A percentile compares a stretch with the other conserved stretches of the same genome.
Evolutionary conservation across 1,140 invertebrate species (phyloP).

Genomic region (Dryas iulia): DNA sequence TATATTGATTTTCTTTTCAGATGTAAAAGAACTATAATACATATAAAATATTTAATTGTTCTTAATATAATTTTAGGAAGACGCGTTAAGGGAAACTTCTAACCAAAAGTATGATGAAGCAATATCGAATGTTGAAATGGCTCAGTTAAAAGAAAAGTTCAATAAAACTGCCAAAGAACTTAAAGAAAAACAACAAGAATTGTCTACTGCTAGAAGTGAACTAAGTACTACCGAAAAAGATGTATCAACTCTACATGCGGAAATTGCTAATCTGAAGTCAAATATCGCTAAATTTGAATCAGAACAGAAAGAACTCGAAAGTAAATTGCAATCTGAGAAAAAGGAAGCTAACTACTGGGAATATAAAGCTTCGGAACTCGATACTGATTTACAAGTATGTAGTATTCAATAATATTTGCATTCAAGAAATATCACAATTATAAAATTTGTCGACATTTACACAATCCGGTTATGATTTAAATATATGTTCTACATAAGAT

Average conservation of each 20-base stretch:
- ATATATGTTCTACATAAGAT: too few relatives aligned
- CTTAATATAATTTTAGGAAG: slow-evolving; percentile 62
- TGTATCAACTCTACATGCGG: slow-evolving; percentile 75
- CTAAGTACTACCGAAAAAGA: slow-evolving; percentile 68
- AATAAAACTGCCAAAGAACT: slow-evolving; percentile 67
- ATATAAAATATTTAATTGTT: neutral
- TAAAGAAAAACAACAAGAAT: slow-evolving; percentile 67
- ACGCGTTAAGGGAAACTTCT: slow-evolving; percentile 75
- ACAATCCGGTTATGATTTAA: too few relatives aligned
- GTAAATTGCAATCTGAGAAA: slow-evolving; percentile 79
- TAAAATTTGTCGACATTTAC: neutral
- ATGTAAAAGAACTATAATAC: neutral
- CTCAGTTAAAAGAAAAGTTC: slow-evolving; percentile 78
- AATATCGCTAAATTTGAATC: slow-evolving; percentile 84
- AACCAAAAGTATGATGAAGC: slow-evolving; percentile 79
- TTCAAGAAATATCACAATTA: neutral
- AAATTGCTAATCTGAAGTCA: slow-evolving; percentile 78
- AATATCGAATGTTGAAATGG: slow-evolving; percentile 78
- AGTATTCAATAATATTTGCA: neutral
- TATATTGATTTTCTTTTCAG: neutral
- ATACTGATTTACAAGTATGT: slow-evolving; percentile 82
- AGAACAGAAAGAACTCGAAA: slow-evolving; percentile 81
- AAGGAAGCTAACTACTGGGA: slow-evolving; percentile 82
- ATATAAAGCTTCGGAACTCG: slow-evolving; percentile 82
- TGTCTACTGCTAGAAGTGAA: slow-evolving; percentile 55